These are phyloP conservation scores for Salvelinus sp. DNA, from an alignment of 2,113 vertebrate genomes.

Conservation along the genomic window DNA sequence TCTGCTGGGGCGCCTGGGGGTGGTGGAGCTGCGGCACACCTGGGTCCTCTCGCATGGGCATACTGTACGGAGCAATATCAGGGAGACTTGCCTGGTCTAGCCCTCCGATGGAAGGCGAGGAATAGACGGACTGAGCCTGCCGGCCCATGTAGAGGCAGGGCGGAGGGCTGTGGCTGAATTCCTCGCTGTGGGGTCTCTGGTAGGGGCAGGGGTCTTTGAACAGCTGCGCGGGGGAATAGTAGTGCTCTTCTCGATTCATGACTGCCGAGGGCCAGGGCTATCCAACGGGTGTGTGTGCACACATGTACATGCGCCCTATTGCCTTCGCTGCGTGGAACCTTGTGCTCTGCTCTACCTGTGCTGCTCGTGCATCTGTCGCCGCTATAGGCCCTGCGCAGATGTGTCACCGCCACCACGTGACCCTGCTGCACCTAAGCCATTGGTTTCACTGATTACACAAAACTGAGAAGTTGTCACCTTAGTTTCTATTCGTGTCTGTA, in stretches of 20 bases:
- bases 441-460: slow-evolving; percentile 72
- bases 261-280: slow-evolving; percentile 58
- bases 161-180: slow-evolving; percentile 85
- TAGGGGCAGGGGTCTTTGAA: slow-evolving; percentile 93
- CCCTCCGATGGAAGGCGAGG: slow-evolving; percentile 72
- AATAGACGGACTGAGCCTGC: slow-evolving; percentile 77
- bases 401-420: slow-evolving; percentile 79
- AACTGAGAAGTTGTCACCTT: slow-evolving; percentile 39
- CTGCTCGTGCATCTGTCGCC: slow-evolving; percentile 53
- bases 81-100: slow-evolving; percentile 83
- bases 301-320: slow-evolving; percentile 45
- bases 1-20: slow-evolving; percentile 73
- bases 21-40: slow-evolving; percentile 78
- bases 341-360: slow-evolving; percentile 55
- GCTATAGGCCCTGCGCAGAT: slow-evolving; percentile 69
- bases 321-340: slow-evolving; percentile 47
- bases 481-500: slow-evolving; percentile 54
- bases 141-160: slow-evolving; percentile 93
- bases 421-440: slow-evolving; percentile 59
- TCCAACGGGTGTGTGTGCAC: slow-evolving; percentile 27
- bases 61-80: slow-evolving; percentile 84
- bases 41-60: slow-evolving; percentile 85
- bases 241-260: slow-evolving; percentile 94
- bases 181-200: slow-evolving; percentile 83
- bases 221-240: slow-evolving; percentile 82